These are phyloP conservation scores for Pheosia gnoma DNA, from an alignment of 2,888 invertebrate genomes.

Conservation along the genomic window DNA sequence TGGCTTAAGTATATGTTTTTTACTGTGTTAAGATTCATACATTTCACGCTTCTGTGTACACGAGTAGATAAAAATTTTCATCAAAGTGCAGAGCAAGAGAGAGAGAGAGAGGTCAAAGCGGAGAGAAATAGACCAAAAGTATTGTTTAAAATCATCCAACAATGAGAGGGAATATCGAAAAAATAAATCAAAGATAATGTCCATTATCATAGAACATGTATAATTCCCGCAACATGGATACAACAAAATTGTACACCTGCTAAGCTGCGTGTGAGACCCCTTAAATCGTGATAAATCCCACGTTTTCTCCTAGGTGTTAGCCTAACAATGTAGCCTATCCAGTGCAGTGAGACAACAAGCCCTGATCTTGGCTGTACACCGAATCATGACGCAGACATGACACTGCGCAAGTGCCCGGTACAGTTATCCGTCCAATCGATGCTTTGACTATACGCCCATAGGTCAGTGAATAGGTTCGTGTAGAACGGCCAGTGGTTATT, in stretches of 20 bases:
- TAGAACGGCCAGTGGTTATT: neutral
- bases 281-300: neutral
- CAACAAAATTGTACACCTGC: too few species aligned
- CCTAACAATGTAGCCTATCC: constrained; percentile 3
- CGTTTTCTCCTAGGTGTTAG: constrained; percentile 1
- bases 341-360: neutral
- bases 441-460: constrained; percentile 4
- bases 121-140: too few species aligned
- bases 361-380: neutral
- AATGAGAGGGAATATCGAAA: too few species aligned
- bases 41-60: too few species aligned
- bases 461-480: neutral
- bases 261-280: neutral
- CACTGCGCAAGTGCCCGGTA: constrained; percentile 12
- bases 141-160: too few species aligned
- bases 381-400: constrained; percentile 15
- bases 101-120: too few species aligned
- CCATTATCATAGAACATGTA: too few species aligned
- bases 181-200: too few species aligned
- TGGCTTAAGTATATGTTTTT: neutral
- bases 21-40: too few species aligned
- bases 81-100: too few species aligned
- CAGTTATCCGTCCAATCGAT: constrained; percentile 15
- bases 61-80: too few species aligned
- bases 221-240: too few species aligned